Evolutionary conservation across 2,888 invertebrate genomes (phyloP), one percentile per base, ranked within the genome.

Genomic region (Rugalucina vietnamica): DNA sequence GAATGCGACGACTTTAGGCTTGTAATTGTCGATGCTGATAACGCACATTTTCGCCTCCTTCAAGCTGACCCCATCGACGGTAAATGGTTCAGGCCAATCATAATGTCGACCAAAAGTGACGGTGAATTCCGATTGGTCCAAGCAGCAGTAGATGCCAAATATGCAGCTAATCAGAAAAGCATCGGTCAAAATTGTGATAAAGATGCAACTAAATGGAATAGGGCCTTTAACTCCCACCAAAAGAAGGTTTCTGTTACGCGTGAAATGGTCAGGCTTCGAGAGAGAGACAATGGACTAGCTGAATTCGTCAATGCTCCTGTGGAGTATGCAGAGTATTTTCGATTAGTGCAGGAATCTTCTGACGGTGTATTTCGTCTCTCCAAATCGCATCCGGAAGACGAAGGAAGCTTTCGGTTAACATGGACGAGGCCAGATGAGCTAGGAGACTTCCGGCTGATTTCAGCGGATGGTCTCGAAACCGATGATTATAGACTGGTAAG

Each of bases 391-490:
- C 12, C 79, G 12, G 8, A 39, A 8, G 76, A 79, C 0, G 27
- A 21, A 2, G 76, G 79, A 1, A 36, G 71, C 14, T 83, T 83
- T 65, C 75, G 79, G 27, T 37, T 83, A n/a, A 34, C 75, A 1
- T 71, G 75, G 12, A 83, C 60, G 10, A 37, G 65, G 12, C 18
- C 78, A 12, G 10, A 69, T n/a, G 79, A 84, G 3, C 73, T 72
- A 24, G 84, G 80, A 39, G 70, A 80, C n/a, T 84, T 70, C 34
- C 65, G 60, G 21, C 49, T 84, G 12, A 72, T 78, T 39, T 78
- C 84, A n/a, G 78, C 80, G 14, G 57, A 50, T 24, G 84, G 81
- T 0, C 60, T 65, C 24, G 69, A 50, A 43, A 21, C 21, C 4
- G 72, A 78, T 29, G 79, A 82, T 27, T 81, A 82, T 27, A 34